These are phyloP conservation scores for Tipula unca DNA, from an alignment of 2,888 invertebrate genomes.

Conservation along the genomic window DNA sequence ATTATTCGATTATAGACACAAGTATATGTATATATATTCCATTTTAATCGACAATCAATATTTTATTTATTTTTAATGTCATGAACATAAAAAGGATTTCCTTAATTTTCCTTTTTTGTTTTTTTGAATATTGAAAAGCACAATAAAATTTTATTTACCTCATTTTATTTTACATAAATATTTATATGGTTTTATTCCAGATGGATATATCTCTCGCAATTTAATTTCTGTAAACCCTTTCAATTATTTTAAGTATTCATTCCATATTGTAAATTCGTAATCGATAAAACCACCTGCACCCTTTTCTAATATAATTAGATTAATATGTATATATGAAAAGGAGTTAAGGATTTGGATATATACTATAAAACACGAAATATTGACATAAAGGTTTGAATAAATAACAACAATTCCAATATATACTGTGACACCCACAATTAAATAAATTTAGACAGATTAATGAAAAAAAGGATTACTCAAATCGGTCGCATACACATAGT, in stretches of 20 bases:
- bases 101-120: neutral
- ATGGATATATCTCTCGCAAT: neutral
- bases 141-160: neutral
- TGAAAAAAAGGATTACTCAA: neutral
- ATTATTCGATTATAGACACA: neutral
- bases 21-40: neutral
- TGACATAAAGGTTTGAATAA: neutral
- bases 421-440: neutral
- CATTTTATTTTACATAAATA: neutral
- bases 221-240: neutral
- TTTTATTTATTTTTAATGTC: neutral
- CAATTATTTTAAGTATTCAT: neutral
- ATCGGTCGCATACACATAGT: neutral
- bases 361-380: neutral
- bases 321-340: neutral
- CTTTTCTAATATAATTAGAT: neutral
- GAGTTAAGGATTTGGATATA: neutral
- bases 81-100: neutral
- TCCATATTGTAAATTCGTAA: neutral
- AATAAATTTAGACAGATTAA: neutral
- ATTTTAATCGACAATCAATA: neutral
- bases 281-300: neutral
- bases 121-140: neutral
- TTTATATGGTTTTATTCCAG: neutral
- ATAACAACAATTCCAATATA: neutral